Evolutionary conservation across 2,888 invertebrate species (phyloP), one percentile per base, ranked within the genome.

Genomic region (Omphaloscelis lunosa): DNA sequence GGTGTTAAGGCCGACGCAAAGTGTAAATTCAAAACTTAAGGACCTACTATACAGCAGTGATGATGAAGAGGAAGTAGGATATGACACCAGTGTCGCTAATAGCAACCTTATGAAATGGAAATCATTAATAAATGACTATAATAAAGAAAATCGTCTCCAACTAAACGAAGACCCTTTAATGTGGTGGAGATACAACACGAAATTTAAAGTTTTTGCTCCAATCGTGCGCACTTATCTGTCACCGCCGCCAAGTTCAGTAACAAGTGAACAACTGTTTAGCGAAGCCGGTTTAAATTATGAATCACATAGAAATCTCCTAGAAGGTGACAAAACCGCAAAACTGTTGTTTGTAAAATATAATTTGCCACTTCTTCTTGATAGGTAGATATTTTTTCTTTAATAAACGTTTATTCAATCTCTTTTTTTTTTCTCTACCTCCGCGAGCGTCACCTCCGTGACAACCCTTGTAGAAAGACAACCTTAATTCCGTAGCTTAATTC

Each of bases 181-280:
- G n/a, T 77, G 79, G 77, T 77, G 77, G 77, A 79, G 17, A 51
- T 41, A 23, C 11, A 79, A 79, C 39, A 51, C 41, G 17, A 77
- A 41, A 51, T 77, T 23, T 79, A 41, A 61, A 27, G 59, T 7
- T 17, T 79, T 77, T 41, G 29, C 80, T 70, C 48, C 77, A 15
- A 77, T 77, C 6, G 77, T 79, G n/a, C 71, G 77, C 39, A 34
- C 23, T 12, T 77, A 79, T 34, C 61, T 77, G 9, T 77, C 77
- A 27, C 48, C 71, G 1, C 79, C 77, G 0, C 9, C 80, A 41
- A 1, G n/a, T 9, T 59, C 51, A 5, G 29, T 77, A 61, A 15
- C 51, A n/a, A 59, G 8, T 34, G 80, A 79, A 6, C 29, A 77
- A 34, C 15, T 70, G 6, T 23, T 48, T n/a, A 12, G 6, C 51